Evolutionary conservation across 2,113 vertebrate genomes (phyloP).

Genomic region (Halcyon malimbica): DNA sequence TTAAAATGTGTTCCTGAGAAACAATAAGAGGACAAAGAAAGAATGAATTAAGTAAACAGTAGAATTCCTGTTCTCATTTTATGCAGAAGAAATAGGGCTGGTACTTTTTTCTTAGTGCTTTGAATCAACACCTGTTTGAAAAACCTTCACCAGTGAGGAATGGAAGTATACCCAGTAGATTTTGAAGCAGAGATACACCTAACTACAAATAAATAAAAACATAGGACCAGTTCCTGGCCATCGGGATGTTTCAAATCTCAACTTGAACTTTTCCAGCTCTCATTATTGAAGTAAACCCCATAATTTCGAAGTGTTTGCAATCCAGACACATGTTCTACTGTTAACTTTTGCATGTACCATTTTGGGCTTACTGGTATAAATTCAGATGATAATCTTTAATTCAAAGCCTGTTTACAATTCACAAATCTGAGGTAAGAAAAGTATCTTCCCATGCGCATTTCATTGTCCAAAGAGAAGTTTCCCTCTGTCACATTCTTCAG

Average conservation of each 20-base stretch:
- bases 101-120: background rate
- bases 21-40: background rate
- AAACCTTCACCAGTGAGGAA: background rate
- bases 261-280: background rate
- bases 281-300: background rate
- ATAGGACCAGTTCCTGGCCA: background rate
- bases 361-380: background rate
- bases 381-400: background rate
- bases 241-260: background rate
- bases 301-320: background rate
- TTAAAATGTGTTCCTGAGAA: background rate
- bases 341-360: background rate
- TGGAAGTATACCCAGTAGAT: fast-evolving
- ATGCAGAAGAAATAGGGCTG: background rate
- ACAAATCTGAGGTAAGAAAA: background rate
- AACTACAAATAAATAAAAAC: background rate
- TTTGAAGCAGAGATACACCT: background rate
- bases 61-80: background rate
- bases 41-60: background rate
- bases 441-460: background rate
- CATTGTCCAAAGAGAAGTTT: background rate
- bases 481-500: background rate
- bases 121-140: background rate
- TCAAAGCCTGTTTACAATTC: background rate
- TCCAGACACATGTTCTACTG: background rate